phyloP scores from a whole-genome alignment of 2,888 invertebrate species.

The Alentia gelatinosa region DNA sequence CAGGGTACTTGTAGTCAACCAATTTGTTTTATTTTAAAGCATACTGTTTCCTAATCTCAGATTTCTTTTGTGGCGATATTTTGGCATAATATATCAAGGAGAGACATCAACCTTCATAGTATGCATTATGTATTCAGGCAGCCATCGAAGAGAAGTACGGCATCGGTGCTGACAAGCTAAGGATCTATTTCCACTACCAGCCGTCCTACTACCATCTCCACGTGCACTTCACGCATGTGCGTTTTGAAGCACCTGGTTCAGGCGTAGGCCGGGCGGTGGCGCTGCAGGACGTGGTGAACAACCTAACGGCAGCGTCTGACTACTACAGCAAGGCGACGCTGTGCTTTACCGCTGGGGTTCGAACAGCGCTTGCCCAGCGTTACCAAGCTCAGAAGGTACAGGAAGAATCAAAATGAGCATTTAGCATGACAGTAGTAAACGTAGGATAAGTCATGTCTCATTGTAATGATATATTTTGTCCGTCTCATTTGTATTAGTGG shows the following conservation, averaged over 20 bases:
- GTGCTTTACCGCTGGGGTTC: conserved; percentile 89
- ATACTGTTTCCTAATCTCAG: too few species aligned
- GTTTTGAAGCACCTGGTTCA: conserved; percentile 84
- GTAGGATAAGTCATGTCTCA: too few species aligned
- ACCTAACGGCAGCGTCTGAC: conserved; percentile 89
- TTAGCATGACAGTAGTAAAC: too few species aligned
- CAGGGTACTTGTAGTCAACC: too few species aligned
- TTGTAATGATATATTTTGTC: too few species aligned
- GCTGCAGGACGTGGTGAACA: conserved; percentile 92
- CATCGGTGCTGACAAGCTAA: conserved; percentile 85
- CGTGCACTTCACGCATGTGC: conserved; percentile 91
- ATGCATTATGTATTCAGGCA: conserved; percentile 81
- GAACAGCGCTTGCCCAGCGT: background rate
- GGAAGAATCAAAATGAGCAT: too few species aligned
- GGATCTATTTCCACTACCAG: conserved; percentile 96
- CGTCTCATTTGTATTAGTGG: too few species aligned
- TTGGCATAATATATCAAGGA: background rate
- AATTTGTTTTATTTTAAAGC: too few species aligned
- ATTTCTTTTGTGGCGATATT: background rate
- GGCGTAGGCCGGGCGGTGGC: conserved; percentile 93
- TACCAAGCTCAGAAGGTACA: too few species aligned
- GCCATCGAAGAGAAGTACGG: conserved; percentile 90
- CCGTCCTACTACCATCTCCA: conserved; percentile 98
- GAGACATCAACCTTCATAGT: background rate
- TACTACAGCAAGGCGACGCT: conserved; percentile 92